Evolutionary conservation across 37 sponge, comb jelly and placozoan species (phyloP).

Genomic region (Tethya wilhelma): DNA sequence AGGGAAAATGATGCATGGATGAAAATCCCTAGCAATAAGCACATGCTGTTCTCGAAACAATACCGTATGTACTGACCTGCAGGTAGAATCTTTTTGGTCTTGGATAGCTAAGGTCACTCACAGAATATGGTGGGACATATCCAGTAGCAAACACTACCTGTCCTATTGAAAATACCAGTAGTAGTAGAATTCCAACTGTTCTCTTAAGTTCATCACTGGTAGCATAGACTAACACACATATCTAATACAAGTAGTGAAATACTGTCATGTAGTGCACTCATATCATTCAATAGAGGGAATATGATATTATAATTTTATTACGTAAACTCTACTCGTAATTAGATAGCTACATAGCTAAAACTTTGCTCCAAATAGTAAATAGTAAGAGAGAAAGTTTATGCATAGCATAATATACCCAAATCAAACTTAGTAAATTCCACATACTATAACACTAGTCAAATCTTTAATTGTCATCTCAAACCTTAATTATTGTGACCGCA

Average conservation of each 20-base stretch:
- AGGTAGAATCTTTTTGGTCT: slow-evolving; percentile 52
- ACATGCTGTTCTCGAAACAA: background rate
- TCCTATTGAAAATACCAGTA: background rate
- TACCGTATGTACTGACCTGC: slow-evolving; percentile 16
- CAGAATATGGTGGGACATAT: slow-evolving; percentile 32
- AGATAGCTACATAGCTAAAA: too few species aligned
- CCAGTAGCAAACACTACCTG: slow-evolving; percentile 16
- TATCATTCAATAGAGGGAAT: too few species aligned
- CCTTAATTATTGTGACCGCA: background rate
- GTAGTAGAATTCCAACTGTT: background rate
- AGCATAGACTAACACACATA: slow-evolving; percentile 23
- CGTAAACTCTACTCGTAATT: too few species aligned
- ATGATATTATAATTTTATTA: too few species aligned
- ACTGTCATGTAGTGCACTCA: too few species aligned
- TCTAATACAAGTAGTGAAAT: too few species aligned
- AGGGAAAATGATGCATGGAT: too few species aligned
- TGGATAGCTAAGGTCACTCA: slow-evolving; percentile 15
- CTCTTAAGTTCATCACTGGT: slow-evolving; percentile 13
- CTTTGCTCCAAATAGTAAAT: background rate
- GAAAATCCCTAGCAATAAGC: background rate
- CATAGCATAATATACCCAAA: too few species aligned
- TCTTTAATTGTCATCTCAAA: too few species aligned
- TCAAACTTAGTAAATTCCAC: too few species aligned
- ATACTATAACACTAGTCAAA: too few species aligned
- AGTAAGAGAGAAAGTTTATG: too few species aligned